Evolutionary conservation across 2,797 vertebrate genomes (phyloP), one percentile per base, ranked within the genome.

Genomic region (Gymnoscopelus braueri): DNA sequence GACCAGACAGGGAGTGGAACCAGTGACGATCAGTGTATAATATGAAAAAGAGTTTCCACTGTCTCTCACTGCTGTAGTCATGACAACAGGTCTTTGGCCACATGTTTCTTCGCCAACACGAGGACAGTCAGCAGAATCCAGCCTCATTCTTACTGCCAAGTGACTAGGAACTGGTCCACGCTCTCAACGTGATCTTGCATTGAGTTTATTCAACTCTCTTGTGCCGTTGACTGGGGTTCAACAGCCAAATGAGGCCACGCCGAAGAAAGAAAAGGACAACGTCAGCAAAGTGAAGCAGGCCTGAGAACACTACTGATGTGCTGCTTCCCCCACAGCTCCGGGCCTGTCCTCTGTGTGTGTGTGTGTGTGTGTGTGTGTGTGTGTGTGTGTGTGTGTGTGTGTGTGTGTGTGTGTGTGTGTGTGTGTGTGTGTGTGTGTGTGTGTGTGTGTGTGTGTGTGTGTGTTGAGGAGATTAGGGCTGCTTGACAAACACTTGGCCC

Each of bases 41-140:
- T 48, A 52, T 2, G 0, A 52, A 24, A 66, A 12, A 12, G 35
- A 10, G 11, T 12, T 67, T 60, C n/a, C 8, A 29, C 47, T 52
- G 71, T 70, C 59, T 3, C 11, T 69, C 58, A 29, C 65, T 24
- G 50, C 29, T 15, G 75, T 64, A 4, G 24, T 75, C 71, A 54
- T 74, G 71, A 15, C 82, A 65, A 78, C 77, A 39, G 26, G 52
- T 50, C 65, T 54, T 24, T 3, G 2, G 51, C 62, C 73, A 76
- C 53, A 65, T 77, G 80, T 72, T 52, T 44, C 2, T 8, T 10
- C 3, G 3, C 19, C 61, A 72, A 72, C 59, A 35, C 2, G 15
- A 61, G 62, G 5, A 66, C 55, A 55, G 60, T 78, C 84, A 79
- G 80, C 73, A 69, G 64, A 24, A 60, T 35, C 53, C 48, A 63